Percentiles rank a stretch among this genome's conserved stretches.
phyloP scores from a whole-genome alignment of 2,797 vertebrate genomes.

The Cephalopachus bancanus region DNA sequence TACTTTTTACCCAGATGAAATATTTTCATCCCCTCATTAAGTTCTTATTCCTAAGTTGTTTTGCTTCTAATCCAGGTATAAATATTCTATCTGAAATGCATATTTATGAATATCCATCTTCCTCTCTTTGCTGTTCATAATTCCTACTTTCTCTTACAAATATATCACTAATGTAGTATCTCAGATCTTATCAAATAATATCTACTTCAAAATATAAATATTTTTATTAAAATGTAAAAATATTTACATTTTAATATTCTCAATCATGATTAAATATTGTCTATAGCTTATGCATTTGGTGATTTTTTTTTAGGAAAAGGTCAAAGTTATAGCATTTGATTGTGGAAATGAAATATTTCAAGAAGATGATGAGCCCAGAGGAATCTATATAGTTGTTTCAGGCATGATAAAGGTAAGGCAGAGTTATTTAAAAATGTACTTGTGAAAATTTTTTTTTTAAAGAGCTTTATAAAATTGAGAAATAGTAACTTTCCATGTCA shows the following conservation, averaged over 20 bases:
- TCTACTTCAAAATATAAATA: slow-evolving; percentile 33
- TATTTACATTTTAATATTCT: not conserved
- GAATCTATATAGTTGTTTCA: slow-evolving; percentile 87
- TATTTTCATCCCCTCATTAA: not conserved
- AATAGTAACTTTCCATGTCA: slow-evolving; percentile 26
- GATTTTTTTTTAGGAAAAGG: slow-evolving; percentile 77
- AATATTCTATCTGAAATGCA: not conserved
- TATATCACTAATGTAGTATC: not conserved
- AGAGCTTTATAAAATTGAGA: slow-evolving; percentile 54
- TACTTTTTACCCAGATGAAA: slow-evolving; percentile 43
- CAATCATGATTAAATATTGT: slow-evolving; percentile 22
- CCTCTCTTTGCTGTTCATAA: slow-evolving; percentile 29
- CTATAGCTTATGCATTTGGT: slow-evolving; percentile 52
- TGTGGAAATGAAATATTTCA: slow-evolving; percentile 85
- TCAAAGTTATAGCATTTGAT: slow-evolving; percentile 82
- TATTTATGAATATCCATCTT: not conserved
- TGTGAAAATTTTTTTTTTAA: slow-evolving; percentile 1
- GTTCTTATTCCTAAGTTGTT: slow-evolving; percentile 11
- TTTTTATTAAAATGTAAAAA: not conserved
- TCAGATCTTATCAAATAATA: not conserved
- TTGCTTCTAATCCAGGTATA: not conserved
- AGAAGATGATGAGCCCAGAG: slow-evolving; percentile 82
- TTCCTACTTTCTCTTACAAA: slow-evolving; percentile 51
- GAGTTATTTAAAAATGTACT: not conserved
- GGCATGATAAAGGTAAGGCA: slow-evolving; percentile 87